phyloP scores from a whole-genome alignment of 2,113 vertebrate species.

The Sapayoa aenigma region DNA sequence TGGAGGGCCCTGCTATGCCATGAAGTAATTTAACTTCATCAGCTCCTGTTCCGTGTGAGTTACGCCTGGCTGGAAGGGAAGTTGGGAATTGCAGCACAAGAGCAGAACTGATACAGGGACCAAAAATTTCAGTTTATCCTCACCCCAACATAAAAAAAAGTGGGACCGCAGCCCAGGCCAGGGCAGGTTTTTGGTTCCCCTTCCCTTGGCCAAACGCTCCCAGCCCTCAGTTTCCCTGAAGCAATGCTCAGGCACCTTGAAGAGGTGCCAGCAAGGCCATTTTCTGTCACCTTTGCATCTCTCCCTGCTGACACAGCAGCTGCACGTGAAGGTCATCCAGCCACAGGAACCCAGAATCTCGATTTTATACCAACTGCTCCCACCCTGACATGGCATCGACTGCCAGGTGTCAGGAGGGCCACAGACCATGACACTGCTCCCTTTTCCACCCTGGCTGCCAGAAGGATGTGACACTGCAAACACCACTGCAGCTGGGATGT shows the following conservation, averaged over 20 bases:
- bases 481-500: background rate
- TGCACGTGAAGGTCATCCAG: background rate
- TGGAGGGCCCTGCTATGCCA: rapidly evolving
- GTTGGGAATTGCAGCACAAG: background rate
- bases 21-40: background rate
- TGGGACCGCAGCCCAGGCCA: background rate
- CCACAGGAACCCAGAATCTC: background rate
- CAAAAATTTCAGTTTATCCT: rapidly evolving
- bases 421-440: rapidly evolving
- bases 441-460: too few relatives aligned
- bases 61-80: background rate
- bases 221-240: background rate
- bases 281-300: background rate
- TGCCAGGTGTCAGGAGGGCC: background rate
- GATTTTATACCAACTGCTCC: background rate
- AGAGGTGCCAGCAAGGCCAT: background rate
- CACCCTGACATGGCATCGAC: rapidly evolving
- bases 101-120: background rate
- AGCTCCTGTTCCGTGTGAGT: rapidly evolving
- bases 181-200: background rate
- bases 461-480: background rate
- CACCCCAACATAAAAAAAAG: background rate
- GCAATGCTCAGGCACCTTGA: background rate
- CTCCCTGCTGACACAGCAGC: background rate
- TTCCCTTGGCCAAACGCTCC: background rate